Evolutionary conservation across 1,140 invertebrate species (phyloP).

Genomic region (Drosophila takahashii): DNA sequence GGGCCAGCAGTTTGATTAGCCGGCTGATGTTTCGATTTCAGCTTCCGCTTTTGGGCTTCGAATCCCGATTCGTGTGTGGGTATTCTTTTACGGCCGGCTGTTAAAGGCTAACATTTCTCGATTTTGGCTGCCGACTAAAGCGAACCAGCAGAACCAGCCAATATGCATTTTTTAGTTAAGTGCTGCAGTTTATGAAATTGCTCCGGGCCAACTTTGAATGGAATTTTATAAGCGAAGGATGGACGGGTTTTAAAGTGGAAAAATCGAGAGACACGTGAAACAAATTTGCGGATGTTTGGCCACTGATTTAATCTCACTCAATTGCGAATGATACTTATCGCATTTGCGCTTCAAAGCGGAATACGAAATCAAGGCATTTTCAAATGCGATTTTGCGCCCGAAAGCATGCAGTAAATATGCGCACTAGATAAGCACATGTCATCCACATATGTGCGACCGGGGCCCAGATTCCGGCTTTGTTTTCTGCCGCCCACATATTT

Average conservation of each 20-base stretch:
- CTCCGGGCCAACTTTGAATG: conserved; percentile 16
- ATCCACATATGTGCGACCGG: conserved; percentile 19
- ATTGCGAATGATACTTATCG: conserved; percentile 7
- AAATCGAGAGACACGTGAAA: conserved; percentile 15
- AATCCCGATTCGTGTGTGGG: conserved; percentile 1
- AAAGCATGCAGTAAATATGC: conserved; percentile 42
- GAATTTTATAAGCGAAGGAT: conserved; percentile 33
- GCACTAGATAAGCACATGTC: conserved; percentile 52
- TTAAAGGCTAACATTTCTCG: conserved; percentile 36
- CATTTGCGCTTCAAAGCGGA: conserved; percentile 21
- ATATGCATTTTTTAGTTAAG: conserved; percentile 49
- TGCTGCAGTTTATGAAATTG: conserved; percentile 49
- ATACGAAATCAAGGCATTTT: conserved; percentile 24
- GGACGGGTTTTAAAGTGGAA: not conserved
- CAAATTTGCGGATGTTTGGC: conserved; percentile 6
- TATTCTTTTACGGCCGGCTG: conserved; percentile 52
- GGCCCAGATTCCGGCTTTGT: conserved; percentile 25
- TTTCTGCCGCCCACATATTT: conserved; percentile 52
- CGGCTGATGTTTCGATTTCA: conserved; percentile 26
- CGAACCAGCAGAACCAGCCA: too few relatives aligned
- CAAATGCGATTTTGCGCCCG: conserved; percentile 22
- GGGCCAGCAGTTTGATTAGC: conserved; percentile 47
- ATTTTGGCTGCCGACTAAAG: conserved; percentile 15
- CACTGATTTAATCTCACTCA: conserved; percentile 14
- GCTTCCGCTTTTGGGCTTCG: conserved; percentile 16